Evolutionary conservation across 2,888 invertebrate genomes (phyloP), one percentile per base, ranked within the genome.

Genomic region (Catocala nupta): DNA sequence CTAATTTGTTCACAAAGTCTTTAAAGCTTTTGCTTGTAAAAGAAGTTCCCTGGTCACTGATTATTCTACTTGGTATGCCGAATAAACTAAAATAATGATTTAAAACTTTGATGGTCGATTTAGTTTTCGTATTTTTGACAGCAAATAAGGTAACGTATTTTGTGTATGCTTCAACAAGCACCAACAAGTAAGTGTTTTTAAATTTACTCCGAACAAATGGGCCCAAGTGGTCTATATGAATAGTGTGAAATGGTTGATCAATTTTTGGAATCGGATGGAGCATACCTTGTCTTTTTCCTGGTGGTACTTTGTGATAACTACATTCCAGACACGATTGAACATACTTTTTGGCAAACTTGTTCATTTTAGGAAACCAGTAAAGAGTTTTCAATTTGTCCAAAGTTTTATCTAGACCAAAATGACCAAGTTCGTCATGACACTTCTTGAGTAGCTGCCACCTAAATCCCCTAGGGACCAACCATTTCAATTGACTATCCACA

Each of bases 401-500:
- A 0, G 75, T 75, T 55, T 77, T 78, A 0, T 77, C 77, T 5
- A 68, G 70, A 4, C 70, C 70, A 42, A 42, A 74, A 58, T 75
- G 73, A 0, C 78, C 78, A 0, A 74, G 16, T 8, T 77, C 72
- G 33, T 77, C 77, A 25, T 79, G 74, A 33, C 73, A 76, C 8
- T 8, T 53, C 39, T 71, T 68, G 0, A 71, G 6, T 1, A 81
- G 49, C 16, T 76, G 77, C 77, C 77, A 77, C 0, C 77, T 43
- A 0, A 61, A 25, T 0, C 65, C 61, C 43, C 61, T 66, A 8
- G 79, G 80, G 0, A 78, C 79, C 0, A 79, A 55, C 77, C 77
- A 81, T 66, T 65, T 11, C 0, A 16, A 0, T 5, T 51, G 51
- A 65, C 59, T 45, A 2, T 11, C 55, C 9, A 51, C 12, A 0